A percentile compares a stretch with the other conserved stretches of the same genome.
Evolutionary conservation across 2,113 vertebrate species (phyloP).

Genomic region (Psettodes erumei): DNA sequence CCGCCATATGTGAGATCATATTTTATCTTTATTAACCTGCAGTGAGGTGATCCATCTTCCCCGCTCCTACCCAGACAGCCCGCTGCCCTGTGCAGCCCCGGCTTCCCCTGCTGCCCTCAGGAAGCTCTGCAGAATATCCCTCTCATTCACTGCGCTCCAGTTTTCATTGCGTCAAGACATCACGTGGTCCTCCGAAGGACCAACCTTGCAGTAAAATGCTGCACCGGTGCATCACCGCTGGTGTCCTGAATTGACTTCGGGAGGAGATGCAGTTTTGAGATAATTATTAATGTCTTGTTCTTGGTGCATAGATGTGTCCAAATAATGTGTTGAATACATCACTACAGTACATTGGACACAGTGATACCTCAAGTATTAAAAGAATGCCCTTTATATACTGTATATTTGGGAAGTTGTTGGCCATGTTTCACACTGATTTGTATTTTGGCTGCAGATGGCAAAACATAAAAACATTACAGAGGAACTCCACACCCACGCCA

Average conservation of each 20-base stretch:
- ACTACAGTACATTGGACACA: too few species aligned
- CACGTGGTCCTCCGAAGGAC: constrained; percentile 53
- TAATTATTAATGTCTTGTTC: constrained; percentile 1
- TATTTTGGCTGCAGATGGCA: constrained; percentile 17
- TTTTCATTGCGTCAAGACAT: constrained; percentile 43
- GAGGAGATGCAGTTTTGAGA: background rate
- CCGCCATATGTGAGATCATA: background rate
- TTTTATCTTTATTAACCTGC: constrained; percentile 11
- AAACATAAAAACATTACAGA: constrained; percentile 31
- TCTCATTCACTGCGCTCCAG: constrained; percentile 30
- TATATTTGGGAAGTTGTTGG: background rate
- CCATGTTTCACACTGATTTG: constrained; percentile 16
- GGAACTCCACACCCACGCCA: background rate
- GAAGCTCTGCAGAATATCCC: constrained; percentile 56
- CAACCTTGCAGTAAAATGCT: constrained; percentile 63
- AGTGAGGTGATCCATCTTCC: constrained; percentile 34
- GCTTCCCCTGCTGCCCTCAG: constrained; percentile 46
- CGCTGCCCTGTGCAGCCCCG: constrained; percentile 3
- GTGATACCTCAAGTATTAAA: background rate
- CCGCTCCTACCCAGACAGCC: constrained; percentile 31
- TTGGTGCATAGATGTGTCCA: background rate
- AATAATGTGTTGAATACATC: background rate
- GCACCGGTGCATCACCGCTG: constrained; percentile 44
- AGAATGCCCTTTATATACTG: too few species aligned
- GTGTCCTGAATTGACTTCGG: constrained; percentile 29